Conservation (phyloP, 2,888 invertebrate genomes). For the Meta bourneti region DNA sequence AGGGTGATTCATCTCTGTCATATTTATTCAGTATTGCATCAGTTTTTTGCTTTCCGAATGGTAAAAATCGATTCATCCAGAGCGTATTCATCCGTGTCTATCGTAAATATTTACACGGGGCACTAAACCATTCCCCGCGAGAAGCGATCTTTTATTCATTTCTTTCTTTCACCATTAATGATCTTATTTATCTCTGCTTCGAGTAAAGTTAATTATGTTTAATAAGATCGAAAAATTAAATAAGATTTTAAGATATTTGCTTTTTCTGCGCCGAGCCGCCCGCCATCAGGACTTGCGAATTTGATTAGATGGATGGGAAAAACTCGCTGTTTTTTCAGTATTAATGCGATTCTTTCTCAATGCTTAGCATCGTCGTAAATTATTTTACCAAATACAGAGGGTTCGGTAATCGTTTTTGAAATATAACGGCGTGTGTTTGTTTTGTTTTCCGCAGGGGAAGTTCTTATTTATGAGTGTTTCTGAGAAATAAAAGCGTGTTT, state of each 20-base stretch:
- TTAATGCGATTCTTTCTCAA: not conserved
- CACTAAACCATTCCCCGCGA: not conserved
- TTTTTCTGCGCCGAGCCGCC: not conserved
- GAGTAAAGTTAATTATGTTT: not conserved
- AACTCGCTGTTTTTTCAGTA: not conserved
- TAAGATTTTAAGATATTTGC: not conserved
- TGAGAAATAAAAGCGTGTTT: not conserved
- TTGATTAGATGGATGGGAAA: not conserved
- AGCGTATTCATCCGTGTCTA: not conserved
- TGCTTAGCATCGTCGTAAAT: not conserved
- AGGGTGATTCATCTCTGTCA: not conserved
- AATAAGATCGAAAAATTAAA: not conserved
- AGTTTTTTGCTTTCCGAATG: not conserved
- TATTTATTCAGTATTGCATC: conserved; percentile 7
- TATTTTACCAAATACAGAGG: not conserved
- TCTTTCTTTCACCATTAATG: not conserved
- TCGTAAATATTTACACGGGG: conserved; percentile 23
- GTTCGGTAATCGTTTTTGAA: not conserved
- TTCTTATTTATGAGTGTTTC: not conserved
- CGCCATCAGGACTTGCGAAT: not conserved
- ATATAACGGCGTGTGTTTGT: not conserved
- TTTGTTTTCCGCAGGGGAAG: not conserved
- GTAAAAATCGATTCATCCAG: not conserved
- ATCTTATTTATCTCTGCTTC: not conserved
- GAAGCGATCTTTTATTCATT: conserved; percentile 6